Evolutionary conservation across 2,113 vertebrate genomes (phyloP).

Genomic region (Trinectes maculatus): DNA sequence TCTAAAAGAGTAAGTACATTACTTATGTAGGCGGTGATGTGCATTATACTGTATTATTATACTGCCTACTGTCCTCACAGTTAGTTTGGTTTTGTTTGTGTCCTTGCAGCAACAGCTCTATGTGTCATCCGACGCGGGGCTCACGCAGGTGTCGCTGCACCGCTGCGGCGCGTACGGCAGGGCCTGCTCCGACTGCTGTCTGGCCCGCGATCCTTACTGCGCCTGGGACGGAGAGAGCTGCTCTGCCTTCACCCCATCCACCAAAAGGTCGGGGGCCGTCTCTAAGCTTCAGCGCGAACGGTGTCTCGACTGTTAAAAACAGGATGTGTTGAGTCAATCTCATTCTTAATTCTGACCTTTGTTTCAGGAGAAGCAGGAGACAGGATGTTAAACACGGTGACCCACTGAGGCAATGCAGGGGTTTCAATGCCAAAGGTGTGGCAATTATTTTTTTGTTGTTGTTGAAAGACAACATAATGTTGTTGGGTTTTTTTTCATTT

Average conservation of each 20-base stretch:
- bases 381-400: slow-evolving; percentile 95
- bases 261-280: slow-evolving; percentile 75
- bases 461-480: too few relatives aligned
- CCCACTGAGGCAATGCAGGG: slow-evolving; percentile 93
- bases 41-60: too few relatives aligned
- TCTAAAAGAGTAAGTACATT: slow-evolving; percentile 83
- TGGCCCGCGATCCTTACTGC: slow-evolving; percentile 88
- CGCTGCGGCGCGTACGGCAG: slow-evolving; percentile 84
- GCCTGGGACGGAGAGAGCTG: slow-evolving; percentile 88
- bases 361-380: slow-evolving; percentile 90
- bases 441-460: background rate
- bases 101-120: slow-evolving; percentile 87
- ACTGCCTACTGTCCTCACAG: too few relatives aligned
- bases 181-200: slow-evolving; percentile 88
- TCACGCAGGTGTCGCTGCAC: slow-evolving; percentile 88
- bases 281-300: background rate
- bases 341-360: background rate
- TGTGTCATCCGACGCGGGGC: slow-evolving; percentile 85
- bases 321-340: background rate
- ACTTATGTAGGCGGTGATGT: too few relatives aligned
- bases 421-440: slow-evolving; percentile 94
- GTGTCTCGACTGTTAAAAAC: background rate
- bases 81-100: slow-evolving; percentile 23
- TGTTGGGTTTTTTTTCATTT: too few relatives aligned
- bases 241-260: slow-evolving; percentile 84